These are phyloP conservation scores for Cuniculus paca DNA, from an alignment of 2,797 vertebrate species.

Conservation along the genomic window DNA sequence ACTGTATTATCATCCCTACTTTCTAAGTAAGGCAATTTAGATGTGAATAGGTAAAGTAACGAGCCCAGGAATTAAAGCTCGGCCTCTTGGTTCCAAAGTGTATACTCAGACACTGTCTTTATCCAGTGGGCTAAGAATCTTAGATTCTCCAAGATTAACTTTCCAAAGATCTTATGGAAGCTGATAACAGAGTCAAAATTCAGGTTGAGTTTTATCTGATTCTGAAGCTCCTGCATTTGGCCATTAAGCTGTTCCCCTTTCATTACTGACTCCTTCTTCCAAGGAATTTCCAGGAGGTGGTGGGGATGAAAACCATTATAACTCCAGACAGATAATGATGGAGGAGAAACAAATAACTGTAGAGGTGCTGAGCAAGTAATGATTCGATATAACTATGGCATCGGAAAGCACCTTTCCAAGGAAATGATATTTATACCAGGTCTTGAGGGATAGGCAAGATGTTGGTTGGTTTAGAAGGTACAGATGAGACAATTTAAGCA, in stretches of 20 bases:
- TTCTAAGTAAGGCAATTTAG: slow-evolving; percentile 1
- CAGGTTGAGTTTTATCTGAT: neutral
- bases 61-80: neutral
- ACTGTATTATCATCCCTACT: neutral
- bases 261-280: neutral
- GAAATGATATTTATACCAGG: neutral
- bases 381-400: neutral
- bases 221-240: slow-evolving; percentile 11
- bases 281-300: neutral
- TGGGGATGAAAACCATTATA: neutral
- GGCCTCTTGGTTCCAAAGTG: neutral
- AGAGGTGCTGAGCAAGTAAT: neutral
- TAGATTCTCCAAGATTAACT: neutral
- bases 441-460: neutral
- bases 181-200: neutral
- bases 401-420: neutral
- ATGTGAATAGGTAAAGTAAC: neutral
- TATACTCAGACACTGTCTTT: neutral
- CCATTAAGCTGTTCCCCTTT: neutral
- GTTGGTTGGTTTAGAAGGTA: neutral
- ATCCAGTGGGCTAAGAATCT: neutral
- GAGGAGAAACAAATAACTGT: neutral
- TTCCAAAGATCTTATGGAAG: slow-evolving; percentile 10
- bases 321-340: neutral
- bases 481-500: neutral